Base-by-base conservation (phyloP, 2,888 invertebrate species). In the Ptychoptera albimana region DNA sequence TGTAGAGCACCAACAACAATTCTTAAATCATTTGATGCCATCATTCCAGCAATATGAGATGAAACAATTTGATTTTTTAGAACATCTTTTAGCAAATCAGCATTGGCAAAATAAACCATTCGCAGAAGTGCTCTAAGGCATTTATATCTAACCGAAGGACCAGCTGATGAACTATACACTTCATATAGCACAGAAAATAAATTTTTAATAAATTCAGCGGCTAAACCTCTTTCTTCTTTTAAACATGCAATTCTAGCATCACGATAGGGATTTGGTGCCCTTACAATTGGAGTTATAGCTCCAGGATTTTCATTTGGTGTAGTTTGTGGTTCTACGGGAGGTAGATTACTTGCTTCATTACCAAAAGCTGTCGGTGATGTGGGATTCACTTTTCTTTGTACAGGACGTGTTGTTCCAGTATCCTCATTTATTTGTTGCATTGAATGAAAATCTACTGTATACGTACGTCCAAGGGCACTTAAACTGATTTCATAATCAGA, bases 361-460 rank as follows among this genome's bases (percentile, higher is more conserved):
- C 23, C 23, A 23, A 23, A 23, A 11, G 43, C 47, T 6, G 54
- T 54, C 6, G 61, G 55, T 45, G 74, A 77, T 52, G 79, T 75
- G 16, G 82, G 76, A 50, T 77, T 73, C 31, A 77, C 72, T 55
- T 80, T 74, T 37, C 91, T 77, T 64, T 93, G 93, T 50, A 97
- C 89, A 36, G 89, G 83, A 39, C 94, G 72, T 32, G 92, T 84
- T 29, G 91, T 92, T 49, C 96, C 96, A 1, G 93, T 91, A 64
- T 94, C 94, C 70, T 97, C 96, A 65, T 96, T 97, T 52, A 96
- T 88, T 72, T 97, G 94, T 66, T 93, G 93, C 93, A 96, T 92
- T 54, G 91, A 83, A 60, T 89, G 84, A 59, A 97, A 86, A 71
- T 97, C 96, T 52, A 97, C 83, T 1, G 93, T 92, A 68, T 94